Conservation (phyloP, 2,113 vertebrate genomes). For the Onychostoma macrolepis region DNA sequence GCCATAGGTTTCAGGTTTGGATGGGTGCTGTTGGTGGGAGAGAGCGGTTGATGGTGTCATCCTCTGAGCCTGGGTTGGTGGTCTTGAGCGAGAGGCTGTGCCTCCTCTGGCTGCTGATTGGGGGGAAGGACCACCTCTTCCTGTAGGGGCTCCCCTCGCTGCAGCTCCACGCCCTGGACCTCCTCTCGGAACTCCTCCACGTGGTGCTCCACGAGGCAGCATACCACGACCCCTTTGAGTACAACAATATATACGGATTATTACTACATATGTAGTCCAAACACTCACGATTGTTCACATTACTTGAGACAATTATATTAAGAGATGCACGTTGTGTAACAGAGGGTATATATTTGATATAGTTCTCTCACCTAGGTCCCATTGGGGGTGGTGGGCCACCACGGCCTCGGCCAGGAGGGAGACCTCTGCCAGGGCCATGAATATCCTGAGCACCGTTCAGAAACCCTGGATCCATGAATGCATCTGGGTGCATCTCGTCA, state of each 20-base stretch:
- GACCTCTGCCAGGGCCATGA: constrained; percentile 82
- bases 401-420: constrained; percentile 83
- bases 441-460: constrained; percentile 90
- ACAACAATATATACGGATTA: not conserved
- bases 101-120: constrained; percentile 82
- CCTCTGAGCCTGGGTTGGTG: constrained; percentile 81
- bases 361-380: constrained; percentile 79
- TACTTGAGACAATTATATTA: not conserved
- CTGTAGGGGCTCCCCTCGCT: constrained; percentile 80
- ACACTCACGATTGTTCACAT: not conserved
- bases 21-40: constrained; percentile 72
- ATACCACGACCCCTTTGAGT: constrained; percentile 86
- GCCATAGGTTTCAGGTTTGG: constrained; percentile 85
- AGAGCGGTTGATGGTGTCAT: constrained; percentile 82
- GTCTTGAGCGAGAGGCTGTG: constrained; percentile 81
- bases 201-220: constrained; percentile 83
- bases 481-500: constrained; percentile 92
- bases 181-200: constrained; percentile 85
- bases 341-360: not conserved
- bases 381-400: constrained; percentile 88
- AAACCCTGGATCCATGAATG: constrained; percentile 91
- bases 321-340: not conserved
- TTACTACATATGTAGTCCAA: not conserved
- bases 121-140: constrained; percentile 83
- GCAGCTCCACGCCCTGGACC: constrained; percentile 82